Evolutionary conservation across 2,113 vertebrate species (phyloP), one percentile per base, ranked within the genome.

Genomic region (Daphoenositta chrysoptera): DNA sequence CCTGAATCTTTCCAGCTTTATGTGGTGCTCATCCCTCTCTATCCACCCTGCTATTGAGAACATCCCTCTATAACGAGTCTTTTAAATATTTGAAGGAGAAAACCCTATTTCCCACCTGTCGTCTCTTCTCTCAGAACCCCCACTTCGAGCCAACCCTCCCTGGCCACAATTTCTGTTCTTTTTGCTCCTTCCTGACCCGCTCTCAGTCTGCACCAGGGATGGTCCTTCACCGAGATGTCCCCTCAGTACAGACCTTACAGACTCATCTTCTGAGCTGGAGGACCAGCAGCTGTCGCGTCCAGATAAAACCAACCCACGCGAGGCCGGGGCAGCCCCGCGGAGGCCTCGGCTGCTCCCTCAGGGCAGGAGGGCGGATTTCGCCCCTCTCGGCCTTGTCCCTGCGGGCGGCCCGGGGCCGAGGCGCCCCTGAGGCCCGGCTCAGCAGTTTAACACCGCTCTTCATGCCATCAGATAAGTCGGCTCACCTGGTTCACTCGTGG

Each of bases 401-500:
- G 64, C 64, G 53, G 92, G 87, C 75, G 15, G 78, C n/a, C 51
- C 10, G 3, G 63, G 28, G 72, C 73, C 39, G 13, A 76, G 93
- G 57, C 16, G 28, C 15, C 79, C 92, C 66, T 37, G 18, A 53
- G 11, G n/a, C 30, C 63, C 15, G 3, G n/a, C 48, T 8, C 15
- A 64, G 78, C 88, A 19, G 60, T 14, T 4, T 79, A 83, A 65
- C 56, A 7, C 6, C 61, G 0, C 57, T 53, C 58, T 89, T 56
- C 83, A 30, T 91, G 90, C 83, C 86, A 42, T 40, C 96, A 99
- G 99, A 90, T 99, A 44, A 98, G 97, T 56, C 98, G 98, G 18
- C 98, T 99, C 47, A 99, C 99, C 50, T 99, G 99, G 99, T 99
- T 98, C 95, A 99, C 99, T 2, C 98, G 98, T 4, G 97, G 95